Conservation (phyloP, 2,113 vertebrate species). For the Oncorhynchus kisutch region DNA sequence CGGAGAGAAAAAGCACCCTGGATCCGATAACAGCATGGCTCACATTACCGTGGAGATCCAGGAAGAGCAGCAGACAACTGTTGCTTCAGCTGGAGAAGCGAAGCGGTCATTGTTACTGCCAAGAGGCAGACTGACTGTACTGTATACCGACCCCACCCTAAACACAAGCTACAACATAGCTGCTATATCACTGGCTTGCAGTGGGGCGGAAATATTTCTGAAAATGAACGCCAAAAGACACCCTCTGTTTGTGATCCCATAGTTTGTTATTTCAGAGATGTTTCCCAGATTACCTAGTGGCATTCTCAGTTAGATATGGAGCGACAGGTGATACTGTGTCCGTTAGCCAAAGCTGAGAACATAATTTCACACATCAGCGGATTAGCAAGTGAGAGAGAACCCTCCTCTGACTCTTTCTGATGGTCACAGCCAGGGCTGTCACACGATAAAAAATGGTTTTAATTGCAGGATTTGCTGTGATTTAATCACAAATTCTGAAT, state of each 20-base stretch:
- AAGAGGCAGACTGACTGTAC: background rate
- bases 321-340: background rate
- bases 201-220: no score
- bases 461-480: no score
- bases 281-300: no score
- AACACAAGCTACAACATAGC: background rate
- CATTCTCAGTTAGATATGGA: no score
- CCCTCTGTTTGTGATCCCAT: no score
- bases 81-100: conserved; percentile 37
- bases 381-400: background rate
- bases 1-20: conserved; percentile 19
- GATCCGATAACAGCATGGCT: conserved; percentile 34
- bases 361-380: background rate
- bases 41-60: conserved; percentile 37
- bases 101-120: background rate
- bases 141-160: background rate
- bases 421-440: background rate
- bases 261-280: no score
- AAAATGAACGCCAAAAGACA: no score
- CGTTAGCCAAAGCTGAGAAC: background rate
- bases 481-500: no score
- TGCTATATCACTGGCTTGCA: no score
- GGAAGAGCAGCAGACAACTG: conserved; percentile 37
- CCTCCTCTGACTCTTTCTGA: background rate
- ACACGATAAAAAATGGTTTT: no score